These are phyloP conservation scores for Stratiomys singularior DNA, from an alignment of 2,888 invertebrate species.

Conservation along the genomic window DNA sequence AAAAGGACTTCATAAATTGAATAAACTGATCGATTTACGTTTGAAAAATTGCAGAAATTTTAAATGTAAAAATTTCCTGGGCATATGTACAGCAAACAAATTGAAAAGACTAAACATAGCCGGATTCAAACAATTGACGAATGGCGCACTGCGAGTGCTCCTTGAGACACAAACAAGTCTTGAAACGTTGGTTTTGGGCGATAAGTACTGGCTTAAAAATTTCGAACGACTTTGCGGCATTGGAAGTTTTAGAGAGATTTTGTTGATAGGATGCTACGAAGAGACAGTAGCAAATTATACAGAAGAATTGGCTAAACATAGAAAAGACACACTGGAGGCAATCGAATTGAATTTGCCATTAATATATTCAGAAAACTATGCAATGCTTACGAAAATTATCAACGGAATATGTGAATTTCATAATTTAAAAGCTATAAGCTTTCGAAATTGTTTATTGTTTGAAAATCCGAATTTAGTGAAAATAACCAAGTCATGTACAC, in stretches of 20 bases:
- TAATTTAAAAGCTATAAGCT: conserved; percentile 1
- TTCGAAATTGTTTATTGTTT: background rate
- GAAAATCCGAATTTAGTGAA: background rate
- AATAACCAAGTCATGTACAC: background rate
- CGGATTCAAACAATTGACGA: background rate
- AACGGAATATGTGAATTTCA: conserved; percentile 1
- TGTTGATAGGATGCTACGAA: background rate
- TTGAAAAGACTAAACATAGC: background rate
- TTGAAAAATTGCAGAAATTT: conserved; percentile 14
- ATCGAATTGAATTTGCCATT: background rate
- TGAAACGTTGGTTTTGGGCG: background rate
- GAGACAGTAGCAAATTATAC: background rate
- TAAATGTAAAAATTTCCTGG: background rate
- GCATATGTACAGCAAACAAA: background rate
- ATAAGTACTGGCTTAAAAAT: background rate
- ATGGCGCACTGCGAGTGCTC: background rate
- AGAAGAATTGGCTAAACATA: background rate
- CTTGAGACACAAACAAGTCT: background rate
- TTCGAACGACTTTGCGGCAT: background rate
- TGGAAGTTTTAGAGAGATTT: background rate
- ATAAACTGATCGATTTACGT: background rate
- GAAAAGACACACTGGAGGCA: background rate
- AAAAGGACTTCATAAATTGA: background rate
- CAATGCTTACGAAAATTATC: background rate
- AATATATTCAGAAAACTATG: background rate